Base-by-base conservation (phyloP, 2,888 invertebrate genomes). In the Melanophora roralis region DNA sequence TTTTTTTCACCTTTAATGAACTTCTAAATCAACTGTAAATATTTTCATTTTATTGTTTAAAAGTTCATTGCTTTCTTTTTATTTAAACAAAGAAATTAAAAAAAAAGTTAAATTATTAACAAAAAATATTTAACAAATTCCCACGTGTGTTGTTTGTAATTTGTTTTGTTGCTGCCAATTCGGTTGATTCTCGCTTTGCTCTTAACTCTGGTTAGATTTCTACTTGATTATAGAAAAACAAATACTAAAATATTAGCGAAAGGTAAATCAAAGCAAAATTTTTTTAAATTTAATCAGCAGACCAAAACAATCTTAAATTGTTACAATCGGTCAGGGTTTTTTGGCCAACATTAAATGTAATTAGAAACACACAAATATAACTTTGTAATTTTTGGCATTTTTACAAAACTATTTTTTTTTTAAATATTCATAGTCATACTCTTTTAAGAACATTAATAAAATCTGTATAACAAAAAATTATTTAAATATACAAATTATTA, bases 131-230 rank as follows among this genome's bases (percentile, higher is more conserved):
- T 51, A 55, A 47, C 38, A 59, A 77, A 64, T 65, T 78, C 72
- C 60, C 77, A 78, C 59, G 67, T 78, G 72, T 78, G 64, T 57
- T 69, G 57, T 60, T 67, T 69, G 36, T 49, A 27, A n/a, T n/a
- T 40, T 16, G 27, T 27, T 14, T 43, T 43, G 40, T 51, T 11
- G 51, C 8, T 36, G 9, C 43, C n/a, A n/a, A n/a, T 23, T 4
- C 1, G 19, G 1, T 27, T 53, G 23, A 3, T 9, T 38, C 21
- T 57, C 36, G n/a, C 14, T n/a, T 27, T 27, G 3, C 27, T 27
- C 27, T 27, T 27, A 27, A 27, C 27, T 27, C 4, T 21, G 23
- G 40, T 21, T 57, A 16, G 49, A 47, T 68, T 64, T n/a, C n/a
- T n/a, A n/a, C n/a, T n/a, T n/a, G n/a, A n/a, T n/a, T n/a, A n/a